These are phyloP conservation scores for Eutrigla gurnardus DNA, from an alignment of 2,797 vertebrate genomes.

Conservation along the genomic window DNA sequence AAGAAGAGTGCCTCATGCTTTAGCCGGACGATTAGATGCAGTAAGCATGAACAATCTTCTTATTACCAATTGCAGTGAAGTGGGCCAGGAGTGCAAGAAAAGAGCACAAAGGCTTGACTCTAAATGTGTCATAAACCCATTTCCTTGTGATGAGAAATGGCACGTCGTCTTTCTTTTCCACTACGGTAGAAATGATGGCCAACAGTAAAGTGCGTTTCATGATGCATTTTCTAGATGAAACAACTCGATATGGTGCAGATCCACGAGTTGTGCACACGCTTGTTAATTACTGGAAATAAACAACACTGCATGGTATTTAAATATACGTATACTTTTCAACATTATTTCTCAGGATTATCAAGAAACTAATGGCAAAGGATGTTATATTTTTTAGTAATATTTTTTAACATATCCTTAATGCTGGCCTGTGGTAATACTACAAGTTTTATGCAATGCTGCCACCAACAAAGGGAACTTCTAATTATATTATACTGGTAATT, in stretches of 20 bases:
- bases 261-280: background rate
- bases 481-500: no score
- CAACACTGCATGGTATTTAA: background rate
- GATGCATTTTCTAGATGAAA: slow-evolving; percentile 50
- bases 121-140: slow-evolving; percentile 53
- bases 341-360: background rate
- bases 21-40: slow-evolving; percentile 36
- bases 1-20: slow-evolving; percentile 15
- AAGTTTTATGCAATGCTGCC: background rate
- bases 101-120: slow-evolving; percentile 22
- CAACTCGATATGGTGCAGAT: slow-evolving; percentile 6
- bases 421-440: background rate
- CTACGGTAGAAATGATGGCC: slow-evolving; percentile 36
- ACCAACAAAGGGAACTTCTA: background rate
- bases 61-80: slow-evolving; percentile 39
- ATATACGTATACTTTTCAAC: no score
- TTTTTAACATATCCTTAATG: background rate
- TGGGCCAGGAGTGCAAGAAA: slow-evolving; percentile 1
- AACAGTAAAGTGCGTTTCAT: slow-evolving; percentile 44
- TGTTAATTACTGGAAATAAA: background rate
- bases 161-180: slow-evolving; percentile 16
- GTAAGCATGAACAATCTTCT: slow-evolving; percentile 54
- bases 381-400: background rate
- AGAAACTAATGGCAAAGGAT: background rate
- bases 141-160: slow-evolving; percentile 52